A percentile compares a stretch with the other conserved stretches of the same genome.
phyloP scores from a whole-genome alignment of 2,888 invertebrate species.

The Pheosia gnoma region DNA sequence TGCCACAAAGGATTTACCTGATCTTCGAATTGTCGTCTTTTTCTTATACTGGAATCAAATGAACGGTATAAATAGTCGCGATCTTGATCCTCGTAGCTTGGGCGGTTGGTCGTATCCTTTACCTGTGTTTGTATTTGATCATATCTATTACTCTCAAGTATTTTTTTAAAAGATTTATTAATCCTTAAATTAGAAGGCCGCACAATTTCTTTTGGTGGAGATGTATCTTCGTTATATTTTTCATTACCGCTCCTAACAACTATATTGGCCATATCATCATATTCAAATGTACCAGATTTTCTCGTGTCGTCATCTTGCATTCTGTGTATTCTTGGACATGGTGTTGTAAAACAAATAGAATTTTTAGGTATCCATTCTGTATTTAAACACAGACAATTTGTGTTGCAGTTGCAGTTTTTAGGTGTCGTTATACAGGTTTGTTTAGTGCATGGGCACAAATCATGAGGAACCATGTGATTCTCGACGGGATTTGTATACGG shows the following conservation, averaged over 20 bases:
- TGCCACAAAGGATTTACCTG: conserved; percentile 68
- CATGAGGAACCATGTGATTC: conserved; percentile 17
- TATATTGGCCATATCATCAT: conserved; percentile 57
- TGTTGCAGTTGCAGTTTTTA: conserved; percentile 21
- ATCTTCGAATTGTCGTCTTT: conserved; percentile 53
- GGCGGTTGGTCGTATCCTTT: conserved; percentile 35
- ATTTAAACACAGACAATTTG: conserved; percentile 39
- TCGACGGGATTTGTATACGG: conserved; percentile 20
- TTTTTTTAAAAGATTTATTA: conserved; percentile 24
- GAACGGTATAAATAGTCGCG: conserved; percentile 46
- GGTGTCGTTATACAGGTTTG: conserved; percentile 31
- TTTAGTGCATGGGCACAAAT: conserved; percentile 50
- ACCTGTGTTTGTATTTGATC: conserved; percentile 46
- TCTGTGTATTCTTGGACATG: conserved; percentile 34
- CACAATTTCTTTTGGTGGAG: conserved; percentile 12
- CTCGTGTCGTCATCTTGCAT: conserved; percentile 33
- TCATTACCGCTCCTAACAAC: conserved; percentile 49
- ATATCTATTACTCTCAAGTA: conserved; percentile 31
- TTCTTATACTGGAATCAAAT: conserved; percentile 57
- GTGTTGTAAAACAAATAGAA: conserved; percentile 18
- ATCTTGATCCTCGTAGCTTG: conserved; percentile 36
- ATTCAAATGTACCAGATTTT: conserved; percentile 42
- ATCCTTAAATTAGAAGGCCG: conserved; percentile 24
- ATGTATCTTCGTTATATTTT: conserved; percentile 22
- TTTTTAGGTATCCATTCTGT: conserved; percentile 12